These are phyloP conservation scores for Helogale parvula DNA, from an alignment of 2,113 vertebrate species.

Conservation along the genomic window DNA sequence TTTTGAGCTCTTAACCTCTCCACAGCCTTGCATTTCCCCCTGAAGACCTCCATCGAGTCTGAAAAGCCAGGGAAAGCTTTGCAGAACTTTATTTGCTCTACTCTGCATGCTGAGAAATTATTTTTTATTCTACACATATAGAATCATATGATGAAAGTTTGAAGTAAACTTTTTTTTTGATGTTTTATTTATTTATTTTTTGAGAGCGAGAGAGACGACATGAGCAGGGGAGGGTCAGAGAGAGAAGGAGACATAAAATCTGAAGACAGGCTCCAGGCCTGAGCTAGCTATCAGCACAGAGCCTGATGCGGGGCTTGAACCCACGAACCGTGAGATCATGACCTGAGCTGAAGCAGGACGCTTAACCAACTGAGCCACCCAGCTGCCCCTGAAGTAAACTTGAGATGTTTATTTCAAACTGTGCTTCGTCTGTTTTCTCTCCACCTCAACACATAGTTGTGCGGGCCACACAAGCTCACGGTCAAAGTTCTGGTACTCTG, in stretches of 20 bases:
- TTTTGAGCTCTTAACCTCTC: neutral
- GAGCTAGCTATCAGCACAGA: no score
- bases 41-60: neutral
- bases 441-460: neutral
- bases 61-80: neutral
- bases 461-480: accelerated
- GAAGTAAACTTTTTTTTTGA: neutral
- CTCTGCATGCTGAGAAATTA: neutral
- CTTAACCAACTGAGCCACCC: no score
- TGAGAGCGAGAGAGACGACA: no score
- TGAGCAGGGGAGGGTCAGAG: no score
- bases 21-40: neutral
- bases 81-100: neutral
- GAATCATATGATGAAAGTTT: neutral
- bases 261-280: no score
- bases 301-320: no score
- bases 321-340: no score
- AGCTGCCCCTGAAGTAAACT: neutral
- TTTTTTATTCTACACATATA: neutral
- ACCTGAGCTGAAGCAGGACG: no score
- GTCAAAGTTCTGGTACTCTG: neutral
- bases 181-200: no score
- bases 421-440: neutral
- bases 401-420: neutral
- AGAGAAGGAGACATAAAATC: no score